Base-by-base conservation (phyloP, 2,113 vertebrate species). In the Corythornis madagascariensis region DNA sequence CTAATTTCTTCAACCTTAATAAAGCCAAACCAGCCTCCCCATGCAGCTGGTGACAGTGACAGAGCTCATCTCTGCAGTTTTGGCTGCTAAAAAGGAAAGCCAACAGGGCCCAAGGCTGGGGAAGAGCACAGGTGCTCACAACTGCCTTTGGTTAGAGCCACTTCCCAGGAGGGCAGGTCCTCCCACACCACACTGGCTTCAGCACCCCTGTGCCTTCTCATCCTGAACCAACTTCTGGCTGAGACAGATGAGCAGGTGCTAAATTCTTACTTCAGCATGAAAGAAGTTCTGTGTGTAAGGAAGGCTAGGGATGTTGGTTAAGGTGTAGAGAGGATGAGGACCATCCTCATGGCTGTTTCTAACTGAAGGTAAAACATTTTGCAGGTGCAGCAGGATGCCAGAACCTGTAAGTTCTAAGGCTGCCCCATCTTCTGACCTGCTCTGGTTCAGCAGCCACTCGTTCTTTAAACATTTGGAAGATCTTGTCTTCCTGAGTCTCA, bases 381-480 rank as follows among this genome's bases (percentile, higher is more conserved):
- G 42, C 79, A 87, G 45, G 28, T 29, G 21, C 33, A 89, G 84
- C 26, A 38, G 16, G 31, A 75, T 56, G 66, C 61, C 55, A 72
- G n/a, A 86, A 50, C 20, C 1, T 1, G 2, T 7, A 42, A 9
- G 3, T n/a, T 79, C 48, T 60, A 78, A 65, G 60, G 52, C 29
- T 1, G 1, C 38, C 25, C 35, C 45, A 59, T 83, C n/a, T 53
- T 33, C 83, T 96, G 77, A 99, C 99, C 99, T 99, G 99, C 56
- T 99, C 98, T 85, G 99, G 99, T 75, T 99, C 99, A 11, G 92
- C 69, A 88, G 98, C 97, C 64, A 98, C 97, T 94, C 84, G 97
- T 88, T 97, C 96, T 96, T 99, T 99, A 95, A 99, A 99, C 24
- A 83, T 97, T 31, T 96, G 98, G 88, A 99, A 98, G 76, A 98